Base-by-base conservation (phyloP, 1,140 invertebrate genomes). In the Pinna nobilis region DNA sequence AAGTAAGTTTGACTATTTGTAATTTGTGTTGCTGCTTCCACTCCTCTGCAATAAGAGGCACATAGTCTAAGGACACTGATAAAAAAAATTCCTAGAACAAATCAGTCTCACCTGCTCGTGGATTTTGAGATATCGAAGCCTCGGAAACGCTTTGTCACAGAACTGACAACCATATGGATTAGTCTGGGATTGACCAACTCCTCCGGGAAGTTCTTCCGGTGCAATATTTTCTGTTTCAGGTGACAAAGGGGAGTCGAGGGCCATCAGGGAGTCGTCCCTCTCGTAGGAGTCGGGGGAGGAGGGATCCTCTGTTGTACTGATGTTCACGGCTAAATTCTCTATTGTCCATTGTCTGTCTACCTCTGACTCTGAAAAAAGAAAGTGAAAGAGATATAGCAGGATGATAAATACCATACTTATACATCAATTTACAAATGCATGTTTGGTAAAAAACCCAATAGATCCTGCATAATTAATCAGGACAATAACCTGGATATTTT, bases 31-130 rank as follows among this genome's bases (percentile, higher is more conserved):
- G n/a, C n/a, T n/a, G n/a, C n/a, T n/a, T n/a, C n/a, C n/a, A n/a
- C n/a, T n/a, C n/a, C n/a, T n/a, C n/a, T n/a, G n/a, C n/a, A n/a
- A n/a, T n/a, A n/a, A n/a, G n/a, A n/a, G n/a, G n/a, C n/a, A n/a
- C n/a, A n/a, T n/a, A n/a, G n/a, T n/a, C n/a, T n/a, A n/a, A n/a
- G n/a, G n/a, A n/a, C n/a, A n/a, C n/a, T n/a, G n/a, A n/a, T n/a
- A n/a, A n/a, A n/a, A n/a, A n/a, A n/a, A n/a, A n/a, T n/a, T n/a
- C n/a, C n/a, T n/a, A n/a, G n/a, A n/a, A n/a, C n/a, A n/a, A n/a
- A n/a, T n/a, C n/a, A n/a, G n/a, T n/a, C 89, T 91, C 88, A 97
- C 96, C 94, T 97, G 95, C 90, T 97, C 95, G 91, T 97, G 96
- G 89, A 95, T 95, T 89, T 96, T 96, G 75, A 97, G 91, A 86